Evolutionary conservation across 2,113 vertebrate species (phyloP).

Genomic region (Xerus inauris): DNA sequence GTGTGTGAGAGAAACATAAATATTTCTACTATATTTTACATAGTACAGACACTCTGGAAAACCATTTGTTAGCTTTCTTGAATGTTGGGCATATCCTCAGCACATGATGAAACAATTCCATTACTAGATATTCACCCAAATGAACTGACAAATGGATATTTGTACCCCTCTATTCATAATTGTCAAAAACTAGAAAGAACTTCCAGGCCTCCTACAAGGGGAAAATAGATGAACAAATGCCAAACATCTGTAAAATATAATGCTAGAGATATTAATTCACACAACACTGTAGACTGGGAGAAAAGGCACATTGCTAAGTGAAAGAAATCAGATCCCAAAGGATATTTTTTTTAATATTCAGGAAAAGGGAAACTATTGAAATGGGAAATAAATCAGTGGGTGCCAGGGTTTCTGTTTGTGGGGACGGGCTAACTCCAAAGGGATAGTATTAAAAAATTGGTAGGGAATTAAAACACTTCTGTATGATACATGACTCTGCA

Average conservation of each 20-base stretch:
- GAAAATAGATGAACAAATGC: background rate
- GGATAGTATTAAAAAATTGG: background rate
- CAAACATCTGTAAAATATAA: background rate
- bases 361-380: background rate
- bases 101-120: background rate
- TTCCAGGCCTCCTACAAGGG: background rate
- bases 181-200: background rate
- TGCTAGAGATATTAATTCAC: background rate
- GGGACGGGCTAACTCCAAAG: background rate
- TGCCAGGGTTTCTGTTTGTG: background rate
- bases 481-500: background rate
- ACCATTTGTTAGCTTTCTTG: background rate
- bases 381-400: background rate
- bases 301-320: background rate
- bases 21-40: too few relatives aligned
- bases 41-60: background rate
- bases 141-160: background rate
- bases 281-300: background rate
- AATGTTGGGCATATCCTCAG: background rate
- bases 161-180: background rate
- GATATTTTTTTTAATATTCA: background rate
- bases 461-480: background rate
- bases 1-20: too few relatives aligned
- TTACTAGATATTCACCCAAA: background rate
- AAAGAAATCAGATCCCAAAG: constrained; percentile 8